Percentiles rank a stretch among this genome's conserved stretches.
phyloP scores from a whole-genome alignment of 2,888 invertebrate genomes.

The Scaeva pyrastri region DNA sequence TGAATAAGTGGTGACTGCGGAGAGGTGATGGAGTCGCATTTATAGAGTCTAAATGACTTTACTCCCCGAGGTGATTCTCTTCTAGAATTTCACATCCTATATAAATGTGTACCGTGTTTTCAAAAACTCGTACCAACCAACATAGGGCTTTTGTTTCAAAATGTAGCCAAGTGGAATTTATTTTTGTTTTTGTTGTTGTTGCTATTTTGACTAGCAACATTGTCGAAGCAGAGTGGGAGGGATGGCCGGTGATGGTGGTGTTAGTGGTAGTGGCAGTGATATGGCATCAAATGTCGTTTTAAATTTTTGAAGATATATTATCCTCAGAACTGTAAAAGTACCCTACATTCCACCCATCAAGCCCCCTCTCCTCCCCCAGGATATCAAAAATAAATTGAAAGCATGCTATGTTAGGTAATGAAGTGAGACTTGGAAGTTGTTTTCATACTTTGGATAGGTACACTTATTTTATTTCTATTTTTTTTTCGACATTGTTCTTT shows the following conservation, averaged over 20 bases:
- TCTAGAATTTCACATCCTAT: conserved; percentile 18
- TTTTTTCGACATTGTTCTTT: neutral
- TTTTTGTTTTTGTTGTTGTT: conserved; percentile 11
- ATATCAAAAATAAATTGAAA: conserved; percentile 62
- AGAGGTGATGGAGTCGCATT: neutral
- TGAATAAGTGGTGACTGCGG: neutral
- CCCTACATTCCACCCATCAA: neutral
- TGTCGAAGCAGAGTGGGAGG: too few relatives aligned
- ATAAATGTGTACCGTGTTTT: neutral
- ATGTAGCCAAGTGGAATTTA: conserved; percentile 58
- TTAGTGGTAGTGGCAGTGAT: conserved; percentile 14
- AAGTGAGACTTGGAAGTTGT: conserved; percentile 59
- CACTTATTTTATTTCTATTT: conserved; percentile 7
- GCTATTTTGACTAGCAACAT: neutral
- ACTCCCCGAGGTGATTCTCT: conserved; percentile 46
- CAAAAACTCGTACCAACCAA: neutral
- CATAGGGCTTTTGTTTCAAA: conserved; percentile 54
- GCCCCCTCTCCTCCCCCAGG: conserved; percentile 18
- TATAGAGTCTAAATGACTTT: conserved; percentile 40
- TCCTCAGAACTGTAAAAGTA: neutral
- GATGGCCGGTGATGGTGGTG: neutral
- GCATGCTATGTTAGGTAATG: conserved; percentile 61
- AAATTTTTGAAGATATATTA: conserved; percentile 30
- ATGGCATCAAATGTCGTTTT: conserved; percentile 65
- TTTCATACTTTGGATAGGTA: conserved; percentile 41